Base-by-base conservation (phyloP, 1,140 invertebrate genomes). In the Acromyrmex charruanus region DNA sequence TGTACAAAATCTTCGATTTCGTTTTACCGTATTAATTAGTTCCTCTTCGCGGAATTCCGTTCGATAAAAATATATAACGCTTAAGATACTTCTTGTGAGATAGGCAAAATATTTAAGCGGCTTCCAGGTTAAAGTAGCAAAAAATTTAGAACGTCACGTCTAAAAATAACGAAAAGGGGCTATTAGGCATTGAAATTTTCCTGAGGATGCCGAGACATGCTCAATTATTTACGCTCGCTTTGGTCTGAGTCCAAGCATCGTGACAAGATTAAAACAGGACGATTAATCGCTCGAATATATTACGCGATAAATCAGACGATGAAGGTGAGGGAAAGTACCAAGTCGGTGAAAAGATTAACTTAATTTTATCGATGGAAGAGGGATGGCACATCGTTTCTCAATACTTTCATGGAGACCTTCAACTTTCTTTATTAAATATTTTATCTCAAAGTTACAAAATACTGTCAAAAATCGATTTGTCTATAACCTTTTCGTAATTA, bases 301-400 rank as follows among this genome's bases (percentile, higher is more conserved):
- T 49, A 28, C 25, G 21, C 25, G 44, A 79, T 79, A 79, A 79
- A 79, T 79, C 77, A 49, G 61, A 79, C 14, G 31, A 31, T 25
- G 6, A 61, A 59, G 55, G 39, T 49, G 35, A 68, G 61, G 72
- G 80, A 75, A 61, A 69, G 72, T 77, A 87, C 71, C 49, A 87
- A 61, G n/a, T 58, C 59, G 18, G 39, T 4, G n/a, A 66, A 77
- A 58, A 55, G 63, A 87, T 85, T 85, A 79, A 79, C 75, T 79
- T 79, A 79, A 79, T 79, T 79, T 79, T 66, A 28, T 79, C 77
- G 59, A 66, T 79, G 10, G 61, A 51, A 79, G 25, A 31, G n/a
- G 14, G 6, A 28, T 51, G 39, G 14, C n/a, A 59, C 4, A 5
- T n/a, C 59, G 65, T 53, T 12, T 55, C 28, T 12, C 14, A 9